phyloP scores from a whole-genome alignment of 2,113 vertebrate genomes.

The Ursus arctos region DNA sequence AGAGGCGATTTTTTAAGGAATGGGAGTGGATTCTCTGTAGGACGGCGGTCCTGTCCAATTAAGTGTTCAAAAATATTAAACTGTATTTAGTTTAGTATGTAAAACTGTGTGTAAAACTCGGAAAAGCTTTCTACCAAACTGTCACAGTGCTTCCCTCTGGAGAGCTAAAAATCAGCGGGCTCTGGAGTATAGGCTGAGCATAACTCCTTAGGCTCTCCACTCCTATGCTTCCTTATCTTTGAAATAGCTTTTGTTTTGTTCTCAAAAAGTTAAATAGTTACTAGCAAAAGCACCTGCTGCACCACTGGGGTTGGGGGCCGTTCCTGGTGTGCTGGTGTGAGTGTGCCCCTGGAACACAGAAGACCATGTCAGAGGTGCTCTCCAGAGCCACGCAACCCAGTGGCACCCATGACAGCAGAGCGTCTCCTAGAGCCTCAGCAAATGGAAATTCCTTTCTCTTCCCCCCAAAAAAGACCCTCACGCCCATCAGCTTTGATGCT shows the following conservation, averaged over 20 bases:
- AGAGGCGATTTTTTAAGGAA: background rate
- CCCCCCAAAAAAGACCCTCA: background rate
- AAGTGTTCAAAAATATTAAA: slow-evolving; percentile 8
- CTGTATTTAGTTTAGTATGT: background rate
- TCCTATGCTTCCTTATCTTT: background rate
- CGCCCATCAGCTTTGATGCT: background rate
- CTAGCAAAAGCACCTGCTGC: background rate
- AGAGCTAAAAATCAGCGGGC: background rate
- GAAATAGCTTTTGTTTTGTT: slow-evolving; percentile 30
- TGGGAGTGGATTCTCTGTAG: background rate
- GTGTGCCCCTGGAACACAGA: background rate
- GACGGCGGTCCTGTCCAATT: background rate
- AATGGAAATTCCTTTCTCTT: background rate
- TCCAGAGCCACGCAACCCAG: background rate
- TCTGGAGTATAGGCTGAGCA: background rate
- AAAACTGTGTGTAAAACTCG: background rate
- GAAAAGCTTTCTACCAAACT: background rate
- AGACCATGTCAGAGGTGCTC: background rate
- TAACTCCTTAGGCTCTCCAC: background rate
- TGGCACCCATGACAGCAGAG: background rate
- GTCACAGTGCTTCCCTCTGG: background rate
- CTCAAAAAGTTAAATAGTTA: background rate
- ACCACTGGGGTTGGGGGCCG: background rate
- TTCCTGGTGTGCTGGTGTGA: background rate
- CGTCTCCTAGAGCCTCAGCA: background rate